Base-by-base conservation (phyloP, 2,797 vertebrate species). In the Tachyglossus aculeatus region DNA sequence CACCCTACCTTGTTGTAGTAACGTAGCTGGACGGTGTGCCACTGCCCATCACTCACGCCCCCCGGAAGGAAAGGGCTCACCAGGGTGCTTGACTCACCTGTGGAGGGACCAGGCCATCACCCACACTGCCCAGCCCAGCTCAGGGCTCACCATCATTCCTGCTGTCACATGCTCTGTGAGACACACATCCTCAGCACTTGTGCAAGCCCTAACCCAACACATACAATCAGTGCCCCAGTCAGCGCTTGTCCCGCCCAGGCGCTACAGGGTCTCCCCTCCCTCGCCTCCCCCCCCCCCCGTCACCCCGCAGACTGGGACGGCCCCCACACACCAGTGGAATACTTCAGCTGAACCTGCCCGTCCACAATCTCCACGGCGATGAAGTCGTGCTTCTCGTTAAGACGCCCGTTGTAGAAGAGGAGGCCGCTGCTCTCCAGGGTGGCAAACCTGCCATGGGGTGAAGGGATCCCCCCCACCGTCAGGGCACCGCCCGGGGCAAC, bases 351-450 rank as follows among this genome's bases (percentile, higher is more conserved):
- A 77, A 98, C 94, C 93, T 99, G 98, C 57, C 95, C 95, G 11
- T 96, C 95, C 74, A 98, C 92, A 48, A 99, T 96, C 87, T 99
- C 98, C 86, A 99, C 86, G 0, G 96, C 96, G 45, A 99, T 93
- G 84, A 99, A 99, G 87, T 99, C 97, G 0, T 99, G 98, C 84
- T 97, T 96, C 91, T 99, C 97, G 0, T 99, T 99, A 81, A 99
- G 96, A 27, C 98, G 97, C 38, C 98, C 98, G 0, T 99, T 99
- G 88, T 99, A 99, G 81, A 99, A 95, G 60, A 99, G 94, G 11
- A 99, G 95, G 5, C 97, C 97, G 0, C 89, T 94, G 64, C 83
- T 92, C 86, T 97, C 96, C 85, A 96, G 82, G 0, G 98, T 98
- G 39, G 96, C 96, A 82, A 99, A 99, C 78, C 98, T 99, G 69